phyloP scores from a whole-genome alignment of 2,113 vertebrate genomes.

The Propithecus coquereli region DNA sequence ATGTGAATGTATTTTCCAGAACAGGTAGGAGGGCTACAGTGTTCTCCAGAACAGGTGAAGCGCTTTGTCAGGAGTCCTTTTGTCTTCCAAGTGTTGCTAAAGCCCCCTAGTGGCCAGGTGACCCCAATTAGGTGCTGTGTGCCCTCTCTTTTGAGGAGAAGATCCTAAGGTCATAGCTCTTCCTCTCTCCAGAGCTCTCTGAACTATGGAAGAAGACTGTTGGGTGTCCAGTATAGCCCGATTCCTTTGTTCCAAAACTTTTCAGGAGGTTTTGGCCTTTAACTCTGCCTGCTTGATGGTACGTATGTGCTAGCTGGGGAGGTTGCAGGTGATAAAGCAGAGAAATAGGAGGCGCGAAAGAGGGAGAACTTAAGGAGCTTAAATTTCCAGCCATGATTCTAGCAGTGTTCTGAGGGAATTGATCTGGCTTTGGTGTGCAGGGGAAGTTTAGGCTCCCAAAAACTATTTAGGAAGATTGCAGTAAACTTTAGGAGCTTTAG shows the following conservation, averaged over 20 bases:
- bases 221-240: neutral
- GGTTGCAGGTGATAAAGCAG: neutral
- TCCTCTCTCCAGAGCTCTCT: neutral
- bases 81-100: conserved; percentile 43
- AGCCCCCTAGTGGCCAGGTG: conserved; percentile 69
- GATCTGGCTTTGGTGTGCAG: neutral
- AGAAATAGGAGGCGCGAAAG: neutral
- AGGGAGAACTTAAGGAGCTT: neutral
- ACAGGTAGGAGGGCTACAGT: neutral
- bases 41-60: neutral
- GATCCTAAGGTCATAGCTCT: neutral
- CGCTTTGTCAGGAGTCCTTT: neutral
- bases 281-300: neutral
- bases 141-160: neutral
- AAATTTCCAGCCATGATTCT: neutral
- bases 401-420: neutral
- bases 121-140: conserved; percentile 11
- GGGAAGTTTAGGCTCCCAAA: neutral
- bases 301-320: neutral
- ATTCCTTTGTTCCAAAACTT: neutral
- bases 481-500: neutral
- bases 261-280: neutral
- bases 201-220: neutral
- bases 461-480: neutral
- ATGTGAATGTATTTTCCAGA: neutral